A percentile compares a stretch with the other conserved stretches of the same genome.
These are phyloP conservation scores for Aphelocoma coerulescens DNA, from an alignment of 2,113 vertebrate species.

Conservation along the genomic window DNA sequence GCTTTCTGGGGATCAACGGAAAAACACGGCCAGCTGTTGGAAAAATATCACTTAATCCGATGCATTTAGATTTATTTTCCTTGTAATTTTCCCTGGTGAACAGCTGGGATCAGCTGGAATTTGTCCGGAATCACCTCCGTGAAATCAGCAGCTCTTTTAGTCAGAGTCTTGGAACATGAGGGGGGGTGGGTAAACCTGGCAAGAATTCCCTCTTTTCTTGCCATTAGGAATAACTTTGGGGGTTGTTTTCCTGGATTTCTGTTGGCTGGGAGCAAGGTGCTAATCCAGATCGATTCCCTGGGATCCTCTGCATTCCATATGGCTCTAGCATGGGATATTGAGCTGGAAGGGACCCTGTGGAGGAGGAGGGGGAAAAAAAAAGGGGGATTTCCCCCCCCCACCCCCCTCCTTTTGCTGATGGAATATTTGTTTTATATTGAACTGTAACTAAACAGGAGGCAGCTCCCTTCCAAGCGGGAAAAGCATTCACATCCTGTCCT, in stretches of 20 bases:
- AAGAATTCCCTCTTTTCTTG: not conserved
- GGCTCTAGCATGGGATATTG: not conserved
- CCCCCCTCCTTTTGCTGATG: not conserved
- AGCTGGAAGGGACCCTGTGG: not conserved
- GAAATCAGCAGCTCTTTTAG: not conserved
- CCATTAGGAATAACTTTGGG: not conserved
- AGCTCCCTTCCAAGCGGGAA: not conserved
- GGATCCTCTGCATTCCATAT: not conserved
- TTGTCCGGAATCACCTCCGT: not conserved
- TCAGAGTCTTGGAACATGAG: not conserved
- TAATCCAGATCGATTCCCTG: not conserved
- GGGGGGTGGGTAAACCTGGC: not conserved
- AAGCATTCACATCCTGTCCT: not conserved
- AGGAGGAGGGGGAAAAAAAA: accelerated
- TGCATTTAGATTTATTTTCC: not conserved
- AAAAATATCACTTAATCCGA: not conserved
- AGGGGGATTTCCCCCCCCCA: accelerated
- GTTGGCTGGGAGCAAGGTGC: not conserved
- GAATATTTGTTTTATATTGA: not conserved
- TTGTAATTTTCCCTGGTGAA: not conserved
- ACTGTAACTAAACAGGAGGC: conserved; percentile 4
- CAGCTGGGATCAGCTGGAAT: not conserved
- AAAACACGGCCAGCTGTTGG: not conserved
- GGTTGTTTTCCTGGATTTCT: not conserved
- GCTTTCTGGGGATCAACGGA: not conserved